Evolutionary conservation across 2,888 invertebrate genomes (phyloP), one percentile per base, ranked within the genome.

Genomic region (Scaptomyza tumidula): DNA sequence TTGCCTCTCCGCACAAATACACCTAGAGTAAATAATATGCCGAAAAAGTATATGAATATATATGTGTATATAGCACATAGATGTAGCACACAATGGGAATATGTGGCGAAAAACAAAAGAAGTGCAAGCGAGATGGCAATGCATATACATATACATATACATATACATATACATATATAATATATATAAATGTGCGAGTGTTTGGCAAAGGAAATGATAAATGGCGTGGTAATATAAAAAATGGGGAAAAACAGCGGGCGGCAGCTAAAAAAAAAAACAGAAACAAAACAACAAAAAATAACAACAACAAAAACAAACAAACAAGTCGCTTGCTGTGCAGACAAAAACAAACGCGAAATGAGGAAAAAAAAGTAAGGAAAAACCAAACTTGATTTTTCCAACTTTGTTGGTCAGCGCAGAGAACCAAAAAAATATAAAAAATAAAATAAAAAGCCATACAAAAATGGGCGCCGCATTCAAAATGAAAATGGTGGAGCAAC

Each of bases 201-300:
- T 83, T 88, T 85, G 88, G 72, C 84, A 81, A 76, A 80, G 78
- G 89, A 90, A 89, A 89, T 89, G 89, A 89, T 90, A 90, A 87
- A 89, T 90, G 86, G 90, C 86, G 89, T 90, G 90, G 87, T 84
- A 90, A 89, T 89, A 87, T 80, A 88, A 80, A 86, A 83, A 89
- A 86, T 82, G 86, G 76, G 79, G 79, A 71, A 86, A 86, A 90
- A 76, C 89, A 89, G 89, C 89, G 83, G 90, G 86, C 71, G 85
- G 83, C 71, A 74, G 69, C 79, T 56, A 74, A 70, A 63, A 71
- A 70, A 67, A 71, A 71, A 60, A 54, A 66, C 27, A 53, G 66
- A 78, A 63, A 66, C 44, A 55, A 68, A 59, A 62, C 16, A 60
- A 27, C 14, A 50, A 70, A 68, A 69, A 48, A 79, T 71, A 69